Evolutionary conservation across 1,140 invertebrate species (phyloP).

Genomic region (Pogonomyrmex barbatus): DNA sequence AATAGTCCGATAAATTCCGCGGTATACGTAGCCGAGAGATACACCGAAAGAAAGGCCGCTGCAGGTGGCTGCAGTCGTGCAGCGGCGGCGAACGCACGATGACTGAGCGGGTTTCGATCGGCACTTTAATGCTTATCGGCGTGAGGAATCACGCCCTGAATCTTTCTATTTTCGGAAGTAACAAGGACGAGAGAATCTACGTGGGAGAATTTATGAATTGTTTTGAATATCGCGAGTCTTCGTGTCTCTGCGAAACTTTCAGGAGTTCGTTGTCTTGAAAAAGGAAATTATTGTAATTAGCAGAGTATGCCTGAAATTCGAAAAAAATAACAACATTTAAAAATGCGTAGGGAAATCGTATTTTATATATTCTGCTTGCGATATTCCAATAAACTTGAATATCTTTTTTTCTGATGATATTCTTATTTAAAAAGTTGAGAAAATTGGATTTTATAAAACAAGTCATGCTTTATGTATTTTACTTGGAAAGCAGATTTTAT

Average conservation of each 20-base stretch:
- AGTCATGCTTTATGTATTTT: not conserved
- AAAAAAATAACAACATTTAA: not conserved
- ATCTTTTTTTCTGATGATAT: not conserved
- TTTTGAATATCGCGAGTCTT: not conserved
- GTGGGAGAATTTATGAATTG: not conserved
- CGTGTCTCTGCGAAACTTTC: not conserved
- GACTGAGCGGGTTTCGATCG: constrained; percentile 20
- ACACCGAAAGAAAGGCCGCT: constrained; percentile 29
- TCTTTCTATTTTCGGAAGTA: constrained; percentile 1
- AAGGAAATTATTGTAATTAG: not conserved
- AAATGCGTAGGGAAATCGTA: not conserved
- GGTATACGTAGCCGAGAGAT: not conserved
- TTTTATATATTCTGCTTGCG: not conserved
- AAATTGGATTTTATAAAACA: not conserved
- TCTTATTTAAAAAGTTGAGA: not conserved
- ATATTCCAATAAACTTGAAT: not conserved
- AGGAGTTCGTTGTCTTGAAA: not conserved
- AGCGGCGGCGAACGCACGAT: constrained; percentile 10
- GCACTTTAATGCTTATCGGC: not conserved
- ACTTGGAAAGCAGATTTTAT: not conserved
- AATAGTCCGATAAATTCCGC: constrained; percentile 56
- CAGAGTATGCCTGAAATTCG: not conserved
- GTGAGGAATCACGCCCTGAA: not conserved
- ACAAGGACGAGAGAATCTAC: not conserved
- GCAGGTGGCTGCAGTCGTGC: constrained; percentile 30